phyloP scores from a whole-genome alignment of 2,797 vertebrate species.

The Acanthornis magna region DNA sequence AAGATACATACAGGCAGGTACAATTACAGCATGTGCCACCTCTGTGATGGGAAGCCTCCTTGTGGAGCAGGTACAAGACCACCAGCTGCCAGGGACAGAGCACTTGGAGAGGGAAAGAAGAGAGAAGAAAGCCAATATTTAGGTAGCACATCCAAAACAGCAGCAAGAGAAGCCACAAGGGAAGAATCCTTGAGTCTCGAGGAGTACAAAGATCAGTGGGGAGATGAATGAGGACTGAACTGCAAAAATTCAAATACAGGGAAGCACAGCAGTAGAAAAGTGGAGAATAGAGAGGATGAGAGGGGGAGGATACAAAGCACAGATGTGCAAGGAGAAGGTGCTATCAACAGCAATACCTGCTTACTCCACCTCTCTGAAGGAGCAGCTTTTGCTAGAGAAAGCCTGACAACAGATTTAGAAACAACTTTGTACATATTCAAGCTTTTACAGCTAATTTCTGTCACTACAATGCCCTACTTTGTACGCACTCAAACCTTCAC shows the following conservation, averaged over 20 bases:
- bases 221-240: not conserved
- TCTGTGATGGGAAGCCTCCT: not conserved
- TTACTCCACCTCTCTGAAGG: not conserved
- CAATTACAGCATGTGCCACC: not conserved
- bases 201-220: not conserved
- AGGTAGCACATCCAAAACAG: not conserved
- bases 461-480: not conserved
- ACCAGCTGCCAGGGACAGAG: not conserved
- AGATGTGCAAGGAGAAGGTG: not conserved
- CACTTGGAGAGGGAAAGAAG: not conserved
- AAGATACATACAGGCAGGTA: rapidly evolving
- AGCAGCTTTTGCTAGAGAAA: not conserved
- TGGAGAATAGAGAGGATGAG: not conserved
- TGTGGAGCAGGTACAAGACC: not conserved
- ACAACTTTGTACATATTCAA: not conserved
- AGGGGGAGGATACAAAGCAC: not conserved
- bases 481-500: not conserved
- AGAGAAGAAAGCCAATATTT: not conserved
- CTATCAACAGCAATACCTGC: not conserved
- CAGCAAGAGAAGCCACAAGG: not conserved
- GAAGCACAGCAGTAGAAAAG: not conserved
- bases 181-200: not conserved
- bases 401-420: not conserved
- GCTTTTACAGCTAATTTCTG: not conserved
- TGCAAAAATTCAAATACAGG: not conserved